Evolutionary conservation across 2,113 vertebrate genomes (phyloP).

Genomic region (Sarotherodon lohbergeri): DNA sequence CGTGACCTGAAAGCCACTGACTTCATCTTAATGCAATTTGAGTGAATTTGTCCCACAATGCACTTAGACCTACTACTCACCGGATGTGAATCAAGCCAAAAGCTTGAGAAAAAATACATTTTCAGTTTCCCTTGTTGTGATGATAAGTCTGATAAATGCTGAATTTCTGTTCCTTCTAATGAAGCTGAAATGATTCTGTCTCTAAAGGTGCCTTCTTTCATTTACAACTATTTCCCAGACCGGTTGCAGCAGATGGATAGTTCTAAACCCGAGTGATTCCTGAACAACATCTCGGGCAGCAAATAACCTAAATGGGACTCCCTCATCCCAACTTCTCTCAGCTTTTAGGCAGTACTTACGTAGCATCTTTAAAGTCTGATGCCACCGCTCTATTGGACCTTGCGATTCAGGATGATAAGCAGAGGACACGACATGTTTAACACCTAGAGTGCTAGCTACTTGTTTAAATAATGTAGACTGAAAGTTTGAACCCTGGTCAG

Average conservation of each 20-base stretch:
- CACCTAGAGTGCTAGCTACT: neutral
- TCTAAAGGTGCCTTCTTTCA: neutral
- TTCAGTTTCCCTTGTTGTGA: too few species aligned
- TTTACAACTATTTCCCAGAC: neutral
- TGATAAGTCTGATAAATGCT: too few species aligned
- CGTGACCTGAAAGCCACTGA: neutral
- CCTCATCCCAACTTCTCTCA: neutral
- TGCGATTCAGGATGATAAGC: neutral
- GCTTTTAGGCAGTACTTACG: neutral
- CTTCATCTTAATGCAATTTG: neutral
- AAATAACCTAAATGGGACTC: neutral
- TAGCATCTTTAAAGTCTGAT: neutral
- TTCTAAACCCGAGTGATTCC: neutral
- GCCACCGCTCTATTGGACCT: accelerated
- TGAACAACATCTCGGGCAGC: neutral
- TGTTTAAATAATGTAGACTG: accelerated
- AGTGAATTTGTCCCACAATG: too few species aligned
- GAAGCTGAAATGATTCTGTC: neutral
- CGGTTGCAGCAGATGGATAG: accelerated
- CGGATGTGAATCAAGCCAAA: neutral
- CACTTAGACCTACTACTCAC: neutral
- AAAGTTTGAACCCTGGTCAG: neutral
- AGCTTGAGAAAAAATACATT: too few species aligned
- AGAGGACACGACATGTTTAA: neutral
- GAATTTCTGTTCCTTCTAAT: neutral